Percentiles rank a stretch among this genome's conserved stretches.
These are phyloP conservation scores for Parnassius glacialis DNA, from an alignment of 2,888 invertebrate genomes.

Conservation along the genomic window DNA sequence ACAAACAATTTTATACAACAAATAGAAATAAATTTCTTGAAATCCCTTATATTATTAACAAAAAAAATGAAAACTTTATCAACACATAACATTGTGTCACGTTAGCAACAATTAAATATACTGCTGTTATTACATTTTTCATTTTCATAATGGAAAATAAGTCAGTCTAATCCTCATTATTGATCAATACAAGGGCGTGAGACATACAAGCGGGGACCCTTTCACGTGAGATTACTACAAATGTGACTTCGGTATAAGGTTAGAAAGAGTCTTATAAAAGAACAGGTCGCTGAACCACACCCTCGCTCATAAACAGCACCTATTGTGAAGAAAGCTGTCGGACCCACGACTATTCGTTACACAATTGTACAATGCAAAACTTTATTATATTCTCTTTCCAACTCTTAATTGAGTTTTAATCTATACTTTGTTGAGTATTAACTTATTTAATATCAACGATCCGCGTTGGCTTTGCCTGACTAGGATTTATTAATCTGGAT, in stretches of 20 bases:
- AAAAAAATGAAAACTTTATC: too few species aligned
- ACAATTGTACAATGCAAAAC: neutral
- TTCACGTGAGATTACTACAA: conserved; percentile 14
- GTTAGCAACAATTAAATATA: too few species aligned
- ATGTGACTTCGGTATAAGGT: conserved; percentile 11
- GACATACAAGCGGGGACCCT: conserved; percentile 16
- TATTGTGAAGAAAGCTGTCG: too few species aligned
- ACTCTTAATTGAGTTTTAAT: neutral
- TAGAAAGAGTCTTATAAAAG: neutral
- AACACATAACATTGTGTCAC: too few species aligned
- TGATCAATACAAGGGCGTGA: conserved; percentile 17
- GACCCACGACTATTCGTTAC: neutral
- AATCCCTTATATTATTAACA: too few species aligned
- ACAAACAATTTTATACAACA: too few species aligned
- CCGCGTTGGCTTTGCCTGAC: too few species aligned
- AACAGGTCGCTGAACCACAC: conserved; percentile 7
- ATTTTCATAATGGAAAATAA: conserved; percentile 3
- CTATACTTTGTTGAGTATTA: neutral
- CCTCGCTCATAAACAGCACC: neutral
- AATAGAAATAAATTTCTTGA: too few species aligned
- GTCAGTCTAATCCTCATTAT: conserved; percentile 7
- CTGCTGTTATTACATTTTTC: too few species aligned
- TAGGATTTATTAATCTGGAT: too few species aligned
- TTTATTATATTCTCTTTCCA: neutral
- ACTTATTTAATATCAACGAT: too few species aligned